Evolutionary conservation across 2,797 vertebrate genomes (phyloP).

Genomic region (Alauda arvensis): DNA sequence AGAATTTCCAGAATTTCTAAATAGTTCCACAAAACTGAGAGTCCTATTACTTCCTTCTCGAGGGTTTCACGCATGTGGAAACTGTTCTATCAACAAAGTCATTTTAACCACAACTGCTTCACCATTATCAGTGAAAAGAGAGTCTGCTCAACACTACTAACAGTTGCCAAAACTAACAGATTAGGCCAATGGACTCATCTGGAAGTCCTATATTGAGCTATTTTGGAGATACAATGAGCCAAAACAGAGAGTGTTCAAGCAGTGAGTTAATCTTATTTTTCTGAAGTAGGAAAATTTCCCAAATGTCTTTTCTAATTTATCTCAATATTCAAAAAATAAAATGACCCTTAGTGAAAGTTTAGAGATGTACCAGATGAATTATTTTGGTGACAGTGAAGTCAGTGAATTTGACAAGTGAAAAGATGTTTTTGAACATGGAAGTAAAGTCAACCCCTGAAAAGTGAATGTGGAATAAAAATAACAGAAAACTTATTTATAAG

Average conservation of each 20-base stretch:
- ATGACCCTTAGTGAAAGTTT: not conserved
- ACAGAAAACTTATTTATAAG: not conserved
- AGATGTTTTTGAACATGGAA: not conserved
- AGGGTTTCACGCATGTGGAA: not conserved
- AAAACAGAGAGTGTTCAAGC: slow-evolving; percentile 1
- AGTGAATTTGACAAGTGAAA: not conserved
- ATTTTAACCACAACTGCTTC: slow-evolving; percentile 21
- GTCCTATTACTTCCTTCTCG: not conserved
- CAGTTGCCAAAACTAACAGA: slow-evolving; percentile 38
- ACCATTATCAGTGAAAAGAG: not conserved
- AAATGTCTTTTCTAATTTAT: slow-evolving; percentile 24
- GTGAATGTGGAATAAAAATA: not conserved
- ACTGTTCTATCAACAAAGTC: slow-evolving; percentile 13
- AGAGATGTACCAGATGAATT: not conserved
- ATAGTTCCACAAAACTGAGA: not conserved
- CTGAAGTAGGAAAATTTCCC: slow-evolving; percentile 9
- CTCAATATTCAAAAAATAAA: not conserved
- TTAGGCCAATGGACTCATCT: slow-evolving; percentile 29
- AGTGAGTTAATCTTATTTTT: slow-evolving; percentile 31
- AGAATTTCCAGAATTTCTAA: not conserved
- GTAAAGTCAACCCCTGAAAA: not conserved
- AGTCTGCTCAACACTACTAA: not conserved
- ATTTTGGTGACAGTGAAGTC: not conserved
- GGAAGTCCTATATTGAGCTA: not conserved
- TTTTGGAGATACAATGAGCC: not conserved